Evolutionary conservation across 2,797 vertebrate genomes (phyloP).

Genomic region (Melanotaenia pygmaea): DNA sequence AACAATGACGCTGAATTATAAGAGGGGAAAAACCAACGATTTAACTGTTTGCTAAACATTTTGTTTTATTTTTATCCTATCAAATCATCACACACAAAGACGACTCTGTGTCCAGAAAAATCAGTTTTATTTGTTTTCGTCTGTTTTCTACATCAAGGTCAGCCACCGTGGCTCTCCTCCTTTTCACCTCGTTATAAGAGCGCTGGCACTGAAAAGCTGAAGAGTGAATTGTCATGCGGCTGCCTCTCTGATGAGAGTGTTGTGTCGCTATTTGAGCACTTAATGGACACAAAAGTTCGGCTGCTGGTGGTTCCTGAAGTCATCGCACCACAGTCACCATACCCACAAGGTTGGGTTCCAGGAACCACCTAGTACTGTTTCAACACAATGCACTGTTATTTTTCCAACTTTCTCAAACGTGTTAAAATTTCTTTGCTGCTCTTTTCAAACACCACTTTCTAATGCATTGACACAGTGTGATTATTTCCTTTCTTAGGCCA

Average conservation of each 20-base stretch:
- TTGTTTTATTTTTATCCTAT: neutral
- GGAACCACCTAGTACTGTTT: conserved; percentile 40
- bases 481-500: conserved; percentile 38
- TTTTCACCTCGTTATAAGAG: conserved; percentile 19
- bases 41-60: neutral
- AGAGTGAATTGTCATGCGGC: conserved; percentile 18
- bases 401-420: conserved; percentile 48
- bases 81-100: conserved; percentile 2
- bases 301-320: conserved; percentile 56
- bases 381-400: conserved; percentile 56
- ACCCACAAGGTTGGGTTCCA: conserved; percentile 38
- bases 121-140: neutral
- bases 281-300: conserved; percentile 55
- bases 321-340: conserved; percentile 57
- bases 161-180: conserved; percentile 21
- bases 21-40: neutral
- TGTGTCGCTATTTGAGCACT: conserved; percentile 39
- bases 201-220: conserved; percentile 23
- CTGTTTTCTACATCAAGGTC: conserved; percentile 5
- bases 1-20: neutral
- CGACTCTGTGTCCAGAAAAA: conserved; percentile 4
- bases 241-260: conserved; percentile 30
- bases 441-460: conserved; percentile 38
- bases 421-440: conserved; percentile 48
- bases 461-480: conserved; percentile 27